phyloP scores from a whole-genome alignment of 2,113 vertebrate genomes.

The Pipa parva region DNA sequence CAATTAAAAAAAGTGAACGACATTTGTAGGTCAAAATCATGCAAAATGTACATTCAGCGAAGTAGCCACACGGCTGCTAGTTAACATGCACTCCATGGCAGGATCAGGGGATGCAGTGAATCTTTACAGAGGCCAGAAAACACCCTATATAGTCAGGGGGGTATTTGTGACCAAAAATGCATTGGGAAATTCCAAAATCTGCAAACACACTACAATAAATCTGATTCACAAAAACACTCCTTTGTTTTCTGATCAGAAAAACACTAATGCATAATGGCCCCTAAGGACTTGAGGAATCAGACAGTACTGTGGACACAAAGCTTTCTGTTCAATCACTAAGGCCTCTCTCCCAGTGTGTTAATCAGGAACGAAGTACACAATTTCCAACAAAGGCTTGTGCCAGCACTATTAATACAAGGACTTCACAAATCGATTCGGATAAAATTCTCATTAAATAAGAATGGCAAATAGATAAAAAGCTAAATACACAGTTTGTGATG shows the following conservation, averaged over 20 bases:
- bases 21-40: neutral
- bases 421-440: too few relatives aligned
- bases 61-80: neutral
- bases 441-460: too few relatives aligned
- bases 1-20: neutral
- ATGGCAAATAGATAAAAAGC: too few relatives aligned
- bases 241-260: conserved; percentile 17
- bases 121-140: neutral
- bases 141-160: neutral
- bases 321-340: neutral
- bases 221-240: neutral
- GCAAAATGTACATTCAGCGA: neutral
- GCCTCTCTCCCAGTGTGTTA: conserved; percentile 9
- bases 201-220: neutral
- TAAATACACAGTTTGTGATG: too few relatives aligned
- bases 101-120: neutral
- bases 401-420: neutral
- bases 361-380: neutral
- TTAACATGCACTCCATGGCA: neutral
- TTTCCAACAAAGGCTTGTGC: neutral
- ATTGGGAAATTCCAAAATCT: neutral
- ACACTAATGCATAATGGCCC: neutral
- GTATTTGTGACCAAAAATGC: neutral
- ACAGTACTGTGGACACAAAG: neutral
- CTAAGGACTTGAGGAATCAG: neutral